Conservation (phyloP, 2,797 vertebrate genomes). For the Hyperoplus lanceolatus region DNA sequence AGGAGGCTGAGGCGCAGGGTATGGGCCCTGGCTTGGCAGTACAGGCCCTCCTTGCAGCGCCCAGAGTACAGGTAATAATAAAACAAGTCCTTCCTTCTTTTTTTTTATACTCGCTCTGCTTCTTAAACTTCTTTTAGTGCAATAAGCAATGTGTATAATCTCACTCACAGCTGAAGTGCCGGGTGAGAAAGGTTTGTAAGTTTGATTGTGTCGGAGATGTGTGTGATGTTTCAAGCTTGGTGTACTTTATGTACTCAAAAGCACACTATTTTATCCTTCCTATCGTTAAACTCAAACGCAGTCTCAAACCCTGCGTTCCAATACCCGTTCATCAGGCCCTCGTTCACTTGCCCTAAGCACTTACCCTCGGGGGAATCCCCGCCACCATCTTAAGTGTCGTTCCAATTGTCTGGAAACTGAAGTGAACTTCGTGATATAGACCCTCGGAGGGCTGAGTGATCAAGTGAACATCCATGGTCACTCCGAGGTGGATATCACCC, state of each 20-base stretch:
- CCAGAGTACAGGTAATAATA: conserved; percentile 67
- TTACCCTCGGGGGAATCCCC: too few relatives aligned
- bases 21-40: conserved; percentile 57
- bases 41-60: conserved; percentile 46
- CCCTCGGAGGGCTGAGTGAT: too few relatives aligned
- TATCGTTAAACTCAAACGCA: neutral
- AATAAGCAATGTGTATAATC: neutral
- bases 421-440: too few relatives aligned
- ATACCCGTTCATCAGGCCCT: too few relatives aligned
- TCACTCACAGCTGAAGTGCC: neutral
- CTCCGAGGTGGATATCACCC: too few relatives aligned
- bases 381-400: too few relatives aligned
- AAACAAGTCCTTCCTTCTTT: neutral
- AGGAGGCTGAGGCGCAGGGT: conserved; percentile 76
- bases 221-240: conserved; percentile 4
- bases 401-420: too few relatives aligned
- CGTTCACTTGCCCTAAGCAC: too few relatives aligned
- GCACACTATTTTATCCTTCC: neutral
- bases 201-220: conserved; percentile 11
- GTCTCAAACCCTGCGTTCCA: neutral
- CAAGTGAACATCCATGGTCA: too few relatives aligned
- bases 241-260: neutral
- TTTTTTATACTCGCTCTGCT: neutral
- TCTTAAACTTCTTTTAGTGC: neutral
- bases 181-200: neutral